Base-by-base conservation (phyloP, 2,888 invertebrate species). In the Cylloceria caligata region DNA sequence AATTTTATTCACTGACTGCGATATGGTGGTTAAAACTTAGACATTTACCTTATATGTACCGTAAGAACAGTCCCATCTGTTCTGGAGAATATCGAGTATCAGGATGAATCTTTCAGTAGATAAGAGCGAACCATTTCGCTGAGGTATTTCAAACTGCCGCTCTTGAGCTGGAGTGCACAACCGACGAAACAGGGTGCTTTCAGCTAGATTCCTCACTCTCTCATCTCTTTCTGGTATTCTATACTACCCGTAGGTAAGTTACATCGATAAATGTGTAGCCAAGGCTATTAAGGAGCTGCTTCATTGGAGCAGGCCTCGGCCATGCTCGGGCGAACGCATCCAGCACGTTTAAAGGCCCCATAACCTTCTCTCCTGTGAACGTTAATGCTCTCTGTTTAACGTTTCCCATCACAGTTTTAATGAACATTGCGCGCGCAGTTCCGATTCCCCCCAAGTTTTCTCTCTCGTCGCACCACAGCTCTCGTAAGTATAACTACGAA, bases 321-420 rank as follows among this genome's bases (percentile, higher is more conserved):
- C 49, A 45, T 69, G 34, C 69, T 55, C 68, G n/a, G 16, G 75
- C 21, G 34, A 67, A 62, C 68, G 69, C 69, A 69, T 81, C 81
- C 68, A 49, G 73, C 78, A 74, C 68, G 79, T 84, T 84, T 83
- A 71, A 84, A 81, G 79, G 67, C 72, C 77, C 78, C 68, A 80
- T 85, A 83, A 85, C 80, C 81, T 79, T 73, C 71, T 27, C 74
- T 79, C 42, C 57, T 30, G 77, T 47, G 75, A 82, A 84, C 81
- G 81, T 88, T 89, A 89, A 89, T 89, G 87, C 79, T 80, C 80
- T 80, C 87, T 89, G 85, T 88, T 88, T 89, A 90, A 89, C 87
- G 88, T 87, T 86, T 85, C 86, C 86, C 87, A 87, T 88, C 87
- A 89, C 85, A 86, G 86, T 86, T 87, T 90, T 88, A 89, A 89